Evolutionary conservation across 2,797 vertebrate genomes (phyloP), one percentile per base, ranked within the genome.

Genomic region (Leuciscus waleckii): DNA sequence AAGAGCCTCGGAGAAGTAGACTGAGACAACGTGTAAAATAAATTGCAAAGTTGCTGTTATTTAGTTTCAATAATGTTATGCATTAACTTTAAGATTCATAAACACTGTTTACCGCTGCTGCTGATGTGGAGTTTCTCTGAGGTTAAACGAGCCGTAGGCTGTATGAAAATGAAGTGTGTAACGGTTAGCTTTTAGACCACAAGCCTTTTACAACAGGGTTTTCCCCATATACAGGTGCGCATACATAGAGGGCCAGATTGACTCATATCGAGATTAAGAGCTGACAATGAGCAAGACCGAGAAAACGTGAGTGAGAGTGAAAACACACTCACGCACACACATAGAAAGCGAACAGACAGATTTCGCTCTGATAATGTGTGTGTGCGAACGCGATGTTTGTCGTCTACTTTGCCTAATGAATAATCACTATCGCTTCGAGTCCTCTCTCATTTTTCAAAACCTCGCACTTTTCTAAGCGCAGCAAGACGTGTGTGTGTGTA

Each of bases 371-470:
- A 51, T 39, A 26, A 39, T 73, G 73, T 46, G 71, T 46, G 71
- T 67, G 56, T 46, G 56, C 17, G 69, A 23, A 51, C 23, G 26
- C 13, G 3, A 51, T 26, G 54, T 37, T 65, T 87, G 46, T 67
- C 85, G 71, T 82, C 85, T 77, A 81, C 78, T 78, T 84, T 84
- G 41, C 69, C 73, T 32, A 69, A 63, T 89, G 80, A 82, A 68
- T 76, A 87, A 87, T 83, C 78, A 89, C 85, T 51, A 67, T 58
- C 43, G 67, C 69, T 74, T 86, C 75, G 39, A 74, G 68, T 37
- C 13, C 14, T 6, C 9, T 46, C 32, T 79, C 54, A 58, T 84
- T 88, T 82, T 82, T 81, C 74, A 82, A 73, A 65, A 74, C 78
- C 58, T 82, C 21, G 63, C 10, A 14, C 74, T 78, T 82, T 82